Percentiles rank a stretch among this genome's conserved stretches.
These are phyloP conservation scores for Formica exsecta DNA, from an alignment of 1,140 invertebrate species.

Conservation along the genomic window DNA sequence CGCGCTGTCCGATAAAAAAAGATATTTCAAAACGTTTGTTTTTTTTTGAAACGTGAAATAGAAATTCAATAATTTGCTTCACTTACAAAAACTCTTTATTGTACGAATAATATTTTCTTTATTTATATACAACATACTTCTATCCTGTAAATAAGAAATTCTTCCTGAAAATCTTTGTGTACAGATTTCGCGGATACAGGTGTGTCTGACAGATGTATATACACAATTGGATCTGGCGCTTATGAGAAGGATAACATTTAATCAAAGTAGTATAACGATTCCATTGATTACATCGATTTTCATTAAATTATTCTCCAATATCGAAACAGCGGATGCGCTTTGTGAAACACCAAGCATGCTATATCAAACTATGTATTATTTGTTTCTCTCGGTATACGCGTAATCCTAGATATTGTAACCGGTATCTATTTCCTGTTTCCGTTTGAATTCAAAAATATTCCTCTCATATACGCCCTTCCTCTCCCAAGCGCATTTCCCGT, in stretches of 20 bases:
- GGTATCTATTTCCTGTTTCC: constrained; percentile 15
- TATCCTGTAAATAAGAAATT: neutral
- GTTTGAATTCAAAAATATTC: constrained; percentile 30
- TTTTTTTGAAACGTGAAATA: neutral
- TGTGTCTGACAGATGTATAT: neutral
- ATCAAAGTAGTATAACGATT: neutral
- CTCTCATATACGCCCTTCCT: neutral
- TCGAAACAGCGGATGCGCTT: neutral
- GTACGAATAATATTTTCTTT: neutral
- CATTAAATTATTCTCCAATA: neutral
- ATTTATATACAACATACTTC: neutral
- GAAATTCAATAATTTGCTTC: neutral
- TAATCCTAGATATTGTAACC: constrained; percentile 15
- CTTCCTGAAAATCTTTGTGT: neutral
- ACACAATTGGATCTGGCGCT: neutral
- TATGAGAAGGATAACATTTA: neutral
- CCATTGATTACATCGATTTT: constrained; percentile 23
- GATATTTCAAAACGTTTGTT: neutral
- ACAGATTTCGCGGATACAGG: neutral
- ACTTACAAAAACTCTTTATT: neutral
- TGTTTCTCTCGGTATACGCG: neutral
- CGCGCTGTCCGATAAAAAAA: neutral
- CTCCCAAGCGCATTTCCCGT: neutral
- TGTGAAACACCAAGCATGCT: neutral
- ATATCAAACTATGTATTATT: constrained; percentile 3